These are phyloP conservation scores for Cydia strobilella DNA, from an alignment of 1,140 invertebrate species.

Conservation along the genomic window DNA sequence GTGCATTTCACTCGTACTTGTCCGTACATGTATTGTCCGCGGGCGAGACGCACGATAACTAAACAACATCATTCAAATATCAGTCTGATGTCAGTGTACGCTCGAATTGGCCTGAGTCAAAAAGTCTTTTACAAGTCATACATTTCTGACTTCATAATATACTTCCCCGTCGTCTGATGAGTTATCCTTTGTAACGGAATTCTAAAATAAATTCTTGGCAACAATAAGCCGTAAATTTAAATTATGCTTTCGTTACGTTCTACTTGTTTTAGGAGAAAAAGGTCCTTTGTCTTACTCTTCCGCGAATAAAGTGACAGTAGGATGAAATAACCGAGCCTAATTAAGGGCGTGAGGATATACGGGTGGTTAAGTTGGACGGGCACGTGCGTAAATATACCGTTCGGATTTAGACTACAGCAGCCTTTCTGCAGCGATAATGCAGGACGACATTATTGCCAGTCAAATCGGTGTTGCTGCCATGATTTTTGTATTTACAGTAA, in stretches of 20 bases:
- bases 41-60: no score
- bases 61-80: no score
- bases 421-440: no score
- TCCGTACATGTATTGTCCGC: no score
- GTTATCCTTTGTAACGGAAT: not conserved
- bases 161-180: not conserved
- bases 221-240: slow-evolving; percentile 25
- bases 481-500: no score
- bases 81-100: no score
- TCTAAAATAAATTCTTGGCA: slow-evolving; percentile 30
- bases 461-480: no score
- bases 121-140: not conserved
- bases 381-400: slow-evolving; percentile 29
- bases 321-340: slow-evolving; percentile 65
- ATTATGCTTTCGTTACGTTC: slow-evolving; percentile 31
- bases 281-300: slow-evolving; percentile 64
- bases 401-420: no score
- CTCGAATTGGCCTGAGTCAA: not conserved
- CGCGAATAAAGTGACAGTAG: slow-evolving; percentile 65
- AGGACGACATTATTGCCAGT: no score
- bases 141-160: not conserved
- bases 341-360: slow-evolving; percentile 53
- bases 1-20: no score
- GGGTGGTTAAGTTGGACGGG: slow-evolving; percentile 34
- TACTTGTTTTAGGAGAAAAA: slow-evolving; percentile 51